These are phyloP conservation scores for Caenorhabditis latens DNA, from an alignment of 1,140 invertebrate genomes.

Conservation along the genomic window DNA sequence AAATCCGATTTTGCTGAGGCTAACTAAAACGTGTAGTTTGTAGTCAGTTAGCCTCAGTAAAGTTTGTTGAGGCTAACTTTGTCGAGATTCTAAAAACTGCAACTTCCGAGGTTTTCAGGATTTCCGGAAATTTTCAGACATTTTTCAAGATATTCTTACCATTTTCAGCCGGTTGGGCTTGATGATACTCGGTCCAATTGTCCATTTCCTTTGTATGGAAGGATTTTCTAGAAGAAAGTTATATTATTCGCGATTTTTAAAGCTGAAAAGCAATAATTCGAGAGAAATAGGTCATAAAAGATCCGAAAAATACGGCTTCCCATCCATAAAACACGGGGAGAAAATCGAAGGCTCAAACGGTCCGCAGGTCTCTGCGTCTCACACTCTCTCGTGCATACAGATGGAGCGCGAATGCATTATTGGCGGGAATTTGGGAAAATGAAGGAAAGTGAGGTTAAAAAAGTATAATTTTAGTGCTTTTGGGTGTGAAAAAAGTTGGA, in stretches of 20 bases:
- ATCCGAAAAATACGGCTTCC: too few species aligned
- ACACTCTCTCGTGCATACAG: neutral
- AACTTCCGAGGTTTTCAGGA: too few species aligned
- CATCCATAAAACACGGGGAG: too few species aligned
- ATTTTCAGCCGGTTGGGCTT: constrained; percentile 28
- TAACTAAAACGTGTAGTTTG: too few species aligned
- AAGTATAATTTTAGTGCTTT: too few species aligned
- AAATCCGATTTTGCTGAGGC: neutral
- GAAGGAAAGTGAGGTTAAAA: too few species aligned
- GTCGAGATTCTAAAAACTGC: too few species aligned
- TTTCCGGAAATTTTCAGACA: neutral
- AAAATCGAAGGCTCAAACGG: neutral
- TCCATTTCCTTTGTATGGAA: neutral
- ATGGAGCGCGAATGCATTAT: neutral
- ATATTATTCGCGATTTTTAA: neutral
- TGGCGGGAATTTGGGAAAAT: neutral
- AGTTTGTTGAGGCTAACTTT: too few species aligned
- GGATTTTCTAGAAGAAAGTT: neutral
- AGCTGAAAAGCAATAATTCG: too few species aligned
- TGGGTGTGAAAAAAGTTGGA: too few species aligned
- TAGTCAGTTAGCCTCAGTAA: neutral
- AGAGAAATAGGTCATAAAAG: too few species aligned
- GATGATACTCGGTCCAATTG: constrained; percentile 32
- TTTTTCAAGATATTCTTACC: neutral
- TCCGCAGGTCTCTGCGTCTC: neutral